Base-by-base conservation (phyloP, 2,797 vertebrate species). In the Darevskia mixta region DNA sequence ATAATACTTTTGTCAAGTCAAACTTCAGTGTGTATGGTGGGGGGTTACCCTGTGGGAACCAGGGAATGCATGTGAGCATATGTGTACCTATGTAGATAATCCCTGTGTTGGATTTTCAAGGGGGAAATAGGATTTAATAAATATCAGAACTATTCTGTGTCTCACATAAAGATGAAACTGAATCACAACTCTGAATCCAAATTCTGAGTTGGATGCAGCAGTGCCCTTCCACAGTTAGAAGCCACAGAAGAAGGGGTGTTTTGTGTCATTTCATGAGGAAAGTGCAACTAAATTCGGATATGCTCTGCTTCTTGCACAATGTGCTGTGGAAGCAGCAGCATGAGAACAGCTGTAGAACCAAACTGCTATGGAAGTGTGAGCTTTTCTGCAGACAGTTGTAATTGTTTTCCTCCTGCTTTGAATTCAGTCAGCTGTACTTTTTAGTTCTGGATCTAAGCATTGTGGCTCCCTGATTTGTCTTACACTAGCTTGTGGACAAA, bases 21-120 rank as follows among this genome's bases (percentile, higher is more conserved):
- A 64, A 64, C 20, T 64, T 23, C 61, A 64, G 61, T 64, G 49
- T 55, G 49, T 55, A 2, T 55, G 17, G 18, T 18, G 61, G 17
- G 61, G 17, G 20, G 1, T 64, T 23, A 18, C 17, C 5, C 61
- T 64, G 61, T 7, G 61, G 61, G 61, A 18, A 64, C 5, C 20
- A 23, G 61, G 61, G 61, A 64, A 64, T 64, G 61, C 20, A 20
- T 64, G 61, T 64, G 61, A 23, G 61, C 61, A 2, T 5, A 64
- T 23, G 61, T 64, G 61, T 64, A 8, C 61, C 18, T 64, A 64
- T 23, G n/a, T 13, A n/a, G 69, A 13, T 71, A n/a, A n/a, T 9
- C 67, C 7, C 91, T 87, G 1, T n/a, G 29, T 79, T 75, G 49
- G 18, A 20, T 49, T 85, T 77, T 85, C 35, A 89, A 45, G 23